A percentile compares a stretch with the other conserved stretches of the same genome.
Conservation (phyloP, 2,113 vertebrate species). For the Pelecanoides urinatrix region DNA sequence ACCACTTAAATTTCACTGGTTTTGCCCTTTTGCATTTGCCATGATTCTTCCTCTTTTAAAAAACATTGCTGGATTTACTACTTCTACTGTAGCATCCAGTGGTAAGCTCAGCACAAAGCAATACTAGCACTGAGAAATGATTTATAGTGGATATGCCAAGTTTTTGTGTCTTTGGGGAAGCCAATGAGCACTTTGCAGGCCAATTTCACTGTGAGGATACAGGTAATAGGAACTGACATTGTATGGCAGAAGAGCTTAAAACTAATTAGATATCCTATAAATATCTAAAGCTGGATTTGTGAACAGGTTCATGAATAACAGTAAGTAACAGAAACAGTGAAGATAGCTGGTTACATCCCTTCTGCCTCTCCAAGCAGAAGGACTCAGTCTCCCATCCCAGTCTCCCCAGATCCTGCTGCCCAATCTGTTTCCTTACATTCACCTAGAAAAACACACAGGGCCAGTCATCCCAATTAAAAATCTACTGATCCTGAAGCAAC, state of each 20-base stretch:
- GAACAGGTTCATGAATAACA: neutral
- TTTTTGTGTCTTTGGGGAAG: neutral
- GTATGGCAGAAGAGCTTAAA: neutral
- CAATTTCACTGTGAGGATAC: too few species aligned
- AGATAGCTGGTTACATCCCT: neutral
- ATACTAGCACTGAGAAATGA: neutral
- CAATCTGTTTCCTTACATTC: neutral
- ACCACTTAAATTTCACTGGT: too few species aligned
- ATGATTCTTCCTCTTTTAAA: neutral
- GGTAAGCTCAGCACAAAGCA: neutral
- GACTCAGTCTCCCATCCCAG: neutral
- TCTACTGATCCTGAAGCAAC: neutral
- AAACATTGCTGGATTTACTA: neutral
- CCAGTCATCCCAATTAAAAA: neutral
- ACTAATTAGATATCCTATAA: neutral
- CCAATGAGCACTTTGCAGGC: neutral
- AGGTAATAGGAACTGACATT: neutral
- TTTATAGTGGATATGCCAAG: neutral
- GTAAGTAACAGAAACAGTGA: neutral
- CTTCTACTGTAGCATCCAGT: neutral
- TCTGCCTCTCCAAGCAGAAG: neutral
- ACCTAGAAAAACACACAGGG: neutral
- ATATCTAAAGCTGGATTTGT: neutral
- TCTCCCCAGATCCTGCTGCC: neutral
- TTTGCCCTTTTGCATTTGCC: neutral